Conservation (phyloP, 2,797 vertebrate genomes). For the Limnodromus scolopaceus region DNA sequence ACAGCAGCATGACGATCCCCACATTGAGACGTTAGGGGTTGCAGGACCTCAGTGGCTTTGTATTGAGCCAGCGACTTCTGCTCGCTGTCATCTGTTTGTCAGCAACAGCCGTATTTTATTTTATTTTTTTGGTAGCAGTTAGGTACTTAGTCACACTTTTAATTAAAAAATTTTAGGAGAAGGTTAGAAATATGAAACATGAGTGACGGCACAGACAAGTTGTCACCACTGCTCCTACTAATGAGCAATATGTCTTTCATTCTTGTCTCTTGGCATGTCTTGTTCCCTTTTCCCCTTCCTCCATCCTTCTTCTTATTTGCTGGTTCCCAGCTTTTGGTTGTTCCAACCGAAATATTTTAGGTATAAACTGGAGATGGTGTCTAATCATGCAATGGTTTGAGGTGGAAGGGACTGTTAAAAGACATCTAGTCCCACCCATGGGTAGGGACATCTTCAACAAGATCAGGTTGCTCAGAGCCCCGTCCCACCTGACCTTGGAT, state of each 20-base stretch:
- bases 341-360: neutral
- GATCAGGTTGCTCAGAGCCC: neutral
- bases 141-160: neutral
- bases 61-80: neutral
- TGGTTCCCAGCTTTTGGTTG: neutral
- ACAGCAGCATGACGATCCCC: no score
- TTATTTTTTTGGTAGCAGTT: neutral
- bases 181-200: neutral
- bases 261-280: no score
- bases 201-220: neutral
- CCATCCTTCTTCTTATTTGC: neutral
- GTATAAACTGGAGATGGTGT: neutral
- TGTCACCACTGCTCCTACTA: neutral
- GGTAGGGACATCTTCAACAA: neutral
- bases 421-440: neutral
- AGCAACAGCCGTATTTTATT: neutral
- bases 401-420: neutral
- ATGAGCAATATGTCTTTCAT: neutral
- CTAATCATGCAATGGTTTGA: neutral
- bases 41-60: neutral
- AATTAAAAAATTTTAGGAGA: neutral
- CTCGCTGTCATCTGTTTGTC: neutral
- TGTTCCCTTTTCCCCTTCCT: neutral
- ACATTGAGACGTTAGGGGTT: neutral
- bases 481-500: neutral